These are phyloP conservation scores for Burhinus oedicnemus DNA, from an alignment of 2,113 vertebrate genomes.

Conservation along the genomic window DNA sequence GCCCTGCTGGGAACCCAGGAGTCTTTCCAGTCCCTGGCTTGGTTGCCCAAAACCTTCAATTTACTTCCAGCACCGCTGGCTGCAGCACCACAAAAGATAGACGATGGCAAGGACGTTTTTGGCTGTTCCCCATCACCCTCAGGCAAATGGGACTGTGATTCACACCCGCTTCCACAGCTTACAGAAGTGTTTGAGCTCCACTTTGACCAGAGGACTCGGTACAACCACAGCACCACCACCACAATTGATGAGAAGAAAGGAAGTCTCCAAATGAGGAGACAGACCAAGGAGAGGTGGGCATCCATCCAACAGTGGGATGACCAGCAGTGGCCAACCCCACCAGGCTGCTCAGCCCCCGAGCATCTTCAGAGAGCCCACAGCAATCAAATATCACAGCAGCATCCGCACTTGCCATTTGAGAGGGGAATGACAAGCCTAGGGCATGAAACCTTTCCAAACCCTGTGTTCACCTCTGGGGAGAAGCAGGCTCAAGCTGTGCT, in stretches of 20 bases:
- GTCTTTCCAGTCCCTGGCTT: constrained; percentile 33
- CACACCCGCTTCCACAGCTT: neutral
- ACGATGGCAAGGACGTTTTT: neutral
- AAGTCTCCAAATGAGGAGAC: neutral
- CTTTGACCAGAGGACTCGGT: neutral
- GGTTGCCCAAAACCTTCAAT: constrained; percentile 14
- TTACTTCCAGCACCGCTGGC: neutral
- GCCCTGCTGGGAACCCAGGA: constrained; percentile 55
- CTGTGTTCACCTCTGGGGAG: neutral
- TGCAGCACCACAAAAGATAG: neutral
- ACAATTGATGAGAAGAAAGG: neutral
- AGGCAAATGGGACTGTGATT: fast-evolving
- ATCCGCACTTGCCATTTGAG: neutral
- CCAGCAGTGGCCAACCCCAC: neutral
- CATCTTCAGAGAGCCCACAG: neutral
- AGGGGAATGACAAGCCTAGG: neutral
- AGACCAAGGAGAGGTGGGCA: neutral
- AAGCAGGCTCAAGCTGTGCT: neutral
- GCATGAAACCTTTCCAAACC: neutral
- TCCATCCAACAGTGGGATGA: neutral
- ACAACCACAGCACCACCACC: neutral
- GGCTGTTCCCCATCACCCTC: neutral
- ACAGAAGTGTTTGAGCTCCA: neutral
- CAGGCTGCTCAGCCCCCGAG: neutral
- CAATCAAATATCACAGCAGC: neutral